These are phyloP conservation scores for Psammodynastes pulverulentus DNA, from an alignment of 2,113 vertebrate species.

Conservation along the genomic window DNA sequence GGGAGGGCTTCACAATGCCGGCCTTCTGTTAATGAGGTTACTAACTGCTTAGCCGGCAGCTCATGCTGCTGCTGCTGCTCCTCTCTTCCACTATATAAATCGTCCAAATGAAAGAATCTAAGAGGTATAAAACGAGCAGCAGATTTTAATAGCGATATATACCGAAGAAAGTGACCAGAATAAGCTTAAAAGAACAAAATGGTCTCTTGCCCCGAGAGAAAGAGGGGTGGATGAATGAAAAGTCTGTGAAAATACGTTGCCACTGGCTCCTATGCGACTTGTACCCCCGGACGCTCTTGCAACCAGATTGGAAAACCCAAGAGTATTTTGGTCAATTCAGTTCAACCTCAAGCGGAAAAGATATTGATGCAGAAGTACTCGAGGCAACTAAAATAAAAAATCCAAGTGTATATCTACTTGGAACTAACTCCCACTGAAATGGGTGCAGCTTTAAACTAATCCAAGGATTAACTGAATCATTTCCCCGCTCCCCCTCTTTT, in stretches of 20 bases:
- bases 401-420: background rate
- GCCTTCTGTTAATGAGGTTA: constrained; percentile 29
- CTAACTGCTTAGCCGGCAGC: background rate
- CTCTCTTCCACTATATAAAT: no score
- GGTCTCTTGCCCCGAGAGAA: constrained; percentile 25
- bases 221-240: background rate
- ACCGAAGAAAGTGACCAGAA: background rate
- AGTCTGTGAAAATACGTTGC: background rate
- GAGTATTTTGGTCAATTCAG: background rate
- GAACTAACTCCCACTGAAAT: background rate
- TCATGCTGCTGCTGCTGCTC: background rate
- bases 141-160: background rate
- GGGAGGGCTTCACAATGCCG: constrained; percentile 24
- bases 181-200: constrained; percentile 29
- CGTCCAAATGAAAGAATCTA: background rate
- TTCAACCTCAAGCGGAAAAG: background rate
- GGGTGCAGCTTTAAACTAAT: background rate
- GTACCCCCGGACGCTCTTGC: accelerated
- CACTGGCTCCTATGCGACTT: background rate
- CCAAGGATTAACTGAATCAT: background rate
- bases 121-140: background rate
- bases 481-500: no score
- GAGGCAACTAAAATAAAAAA: background rate
- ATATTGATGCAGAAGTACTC: background rate
- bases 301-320: background rate